A percentile compares a stretch with the other conserved stretches of the same genome.
Conservation (phyloP, 1,140 invertebrate species). For the Hesperophylax magnus region DNA sequence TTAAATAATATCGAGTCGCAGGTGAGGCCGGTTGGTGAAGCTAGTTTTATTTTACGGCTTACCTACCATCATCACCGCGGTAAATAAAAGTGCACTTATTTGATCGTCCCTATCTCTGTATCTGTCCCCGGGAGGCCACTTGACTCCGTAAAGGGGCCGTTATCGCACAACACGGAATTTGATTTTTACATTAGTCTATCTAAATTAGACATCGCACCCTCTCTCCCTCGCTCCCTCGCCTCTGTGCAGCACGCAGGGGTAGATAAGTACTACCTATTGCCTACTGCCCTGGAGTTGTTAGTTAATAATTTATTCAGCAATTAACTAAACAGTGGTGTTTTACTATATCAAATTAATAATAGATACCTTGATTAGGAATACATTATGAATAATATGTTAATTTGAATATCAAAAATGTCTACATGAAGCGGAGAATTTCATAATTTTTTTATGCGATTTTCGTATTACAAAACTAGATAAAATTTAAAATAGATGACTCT, state of each 20-base stretch:
- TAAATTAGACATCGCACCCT: slow-evolving; percentile 48
- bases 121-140: slow-evolving; percentile 32
- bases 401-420: too few species aligned
- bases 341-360: slow-evolving; percentile 3
- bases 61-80: too few species aligned
- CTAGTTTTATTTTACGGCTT: too few species aligned
- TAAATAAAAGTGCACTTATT: too few species aligned
- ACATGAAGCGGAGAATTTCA: too few species aligned
- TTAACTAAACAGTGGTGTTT: slow-evolving; percentile 24
- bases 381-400: too few species aligned
- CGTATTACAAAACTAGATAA: too few species aligned
- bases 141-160: slow-evolving; percentile 34
- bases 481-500: too few species aligned
- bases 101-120: not conserved
- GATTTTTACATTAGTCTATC: slow-evolving; percentile 52
- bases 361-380: not conserved
- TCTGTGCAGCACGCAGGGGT: not conserved
- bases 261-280: not conserved
- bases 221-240: not conserved
- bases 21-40: too few species aligned
- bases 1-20: too few species aligned
- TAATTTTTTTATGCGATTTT: too few species aligned
- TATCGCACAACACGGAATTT: slow-evolving; percentile 48
- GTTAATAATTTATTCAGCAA: slow-evolving; percentile 13
- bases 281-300: slow-evolving; percentile 7